phyloP scores from a whole-genome alignment of 2,888 invertebrate species.

The Cyrtodaria siliqua region DNA sequence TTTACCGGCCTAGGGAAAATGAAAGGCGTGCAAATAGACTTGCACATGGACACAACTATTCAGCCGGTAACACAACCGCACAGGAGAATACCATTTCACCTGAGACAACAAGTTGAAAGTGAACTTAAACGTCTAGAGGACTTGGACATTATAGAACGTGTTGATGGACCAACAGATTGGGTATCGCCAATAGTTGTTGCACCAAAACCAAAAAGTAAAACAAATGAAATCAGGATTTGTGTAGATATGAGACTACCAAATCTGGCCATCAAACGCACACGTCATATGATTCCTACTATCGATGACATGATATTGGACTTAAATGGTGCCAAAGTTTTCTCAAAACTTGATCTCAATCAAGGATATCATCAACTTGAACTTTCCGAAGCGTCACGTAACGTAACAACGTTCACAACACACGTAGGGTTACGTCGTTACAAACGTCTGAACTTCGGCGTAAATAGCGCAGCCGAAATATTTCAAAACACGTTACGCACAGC shows the following conservation, averaged over 20 bases:
- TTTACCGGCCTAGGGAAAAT: conserved; percentile 50
- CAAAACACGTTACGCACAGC: no score
- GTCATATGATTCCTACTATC: conserved; percentile 55
- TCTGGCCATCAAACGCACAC: conserved; percentile 37
- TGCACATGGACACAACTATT: conserved; percentile 13
- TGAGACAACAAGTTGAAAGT: conserved; percentile 53
- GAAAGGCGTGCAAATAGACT: conserved; percentile 42
- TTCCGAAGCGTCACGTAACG: conserved; percentile 49
- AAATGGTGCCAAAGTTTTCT: conserved; percentile 59
- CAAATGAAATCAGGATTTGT: conserved; percentile 1
- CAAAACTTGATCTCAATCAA: conserved; percentile 53
- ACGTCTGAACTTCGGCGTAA: conserved; percentile 30
- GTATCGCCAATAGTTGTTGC: conserved; percentile 66
- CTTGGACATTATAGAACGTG: conserved; percentile 68
- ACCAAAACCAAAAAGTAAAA: conserved; percentile 33
- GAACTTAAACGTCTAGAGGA: conserved; percentile 59
- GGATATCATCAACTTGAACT: conserved; percentile 68
- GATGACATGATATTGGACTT: conserved; percentile 61
- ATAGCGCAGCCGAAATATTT: conserved; percentile 24
- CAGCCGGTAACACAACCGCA: conserved; percentile 47
- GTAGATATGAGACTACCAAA: neutral
- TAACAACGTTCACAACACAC: conserved; percentile 59
- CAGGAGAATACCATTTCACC: conserved; percentile 63
- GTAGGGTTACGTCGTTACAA: conserved; percentile 46
- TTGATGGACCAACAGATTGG: conserved; percentile 69